Evolutionary conservation across 2,888 invertebrate genomes (phyloP), one percentile per base, ranked within the genome.

Genomic region (Hoplodrina blanda): DNA sequence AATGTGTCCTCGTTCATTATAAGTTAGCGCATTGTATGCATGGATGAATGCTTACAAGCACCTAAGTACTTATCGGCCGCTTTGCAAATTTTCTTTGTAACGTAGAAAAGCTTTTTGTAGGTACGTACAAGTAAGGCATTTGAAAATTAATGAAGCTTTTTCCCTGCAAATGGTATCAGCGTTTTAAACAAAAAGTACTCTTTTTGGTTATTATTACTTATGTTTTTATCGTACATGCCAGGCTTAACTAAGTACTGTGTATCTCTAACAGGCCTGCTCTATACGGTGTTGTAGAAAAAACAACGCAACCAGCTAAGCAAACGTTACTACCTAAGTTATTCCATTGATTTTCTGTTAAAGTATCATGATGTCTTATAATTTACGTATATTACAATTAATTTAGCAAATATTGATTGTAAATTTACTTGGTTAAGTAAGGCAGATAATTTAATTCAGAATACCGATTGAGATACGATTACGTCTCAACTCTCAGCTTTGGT

Each of bases 201-300:
- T 65, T 73, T 72, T 79, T 70, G 68, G 71, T 67, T 46, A 46
- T 6, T 63, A 70, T 72, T 52, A n/a, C n/a, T n/a, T n/a, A 52
- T 70, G 78, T 80, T 69, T 76, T 72, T 64, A 52, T 52, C 25
- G 56, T 41, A 60, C 19, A 65, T 69, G 19, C 62, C 63, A 25
- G 13, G 61, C 57, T 75, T 77, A 46, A 4, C 46, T 44, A n/a
- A n/a, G n/a, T n/a, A 59, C 65, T 64, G 53, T 70, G 37, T 72
- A 44, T 62, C 20, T 62, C 20, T 62, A 69, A 62, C 53, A 37
- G 3, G 54, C 54, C 25, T 55, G 15, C 67, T 80, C 41, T 57
- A 72, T 56, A 78, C 62, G 82, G 72, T 8, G 20, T 46, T 49
- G 2, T 7, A 63, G 60, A 72, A 81, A 83, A 83, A 81, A 62